phyloP scores from a whole-genome alignment of 2,797 vertebrate genomes.

The Sciurus carolinensis region DNA sequence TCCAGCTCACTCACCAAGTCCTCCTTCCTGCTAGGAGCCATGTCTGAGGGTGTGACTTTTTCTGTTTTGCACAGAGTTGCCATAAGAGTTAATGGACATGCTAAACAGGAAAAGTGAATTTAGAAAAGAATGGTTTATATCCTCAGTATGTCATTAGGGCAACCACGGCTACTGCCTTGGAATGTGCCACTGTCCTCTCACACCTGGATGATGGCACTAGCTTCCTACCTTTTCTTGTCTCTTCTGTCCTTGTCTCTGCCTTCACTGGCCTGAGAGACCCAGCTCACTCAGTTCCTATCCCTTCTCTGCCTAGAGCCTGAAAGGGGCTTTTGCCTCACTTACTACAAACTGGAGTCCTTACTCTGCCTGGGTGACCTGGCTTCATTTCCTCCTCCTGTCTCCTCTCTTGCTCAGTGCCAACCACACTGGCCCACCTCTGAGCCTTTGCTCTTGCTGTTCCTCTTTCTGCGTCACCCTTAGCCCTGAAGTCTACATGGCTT shows the following conservation, averaged over 20 bases:
- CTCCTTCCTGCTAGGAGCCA: neutral
- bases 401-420: neutral
- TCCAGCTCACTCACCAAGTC: neutral
- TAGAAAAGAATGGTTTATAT: slow-evolving; percentile 8
- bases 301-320: neutral
- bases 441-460: neutral
- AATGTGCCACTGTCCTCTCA: neutral
- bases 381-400: neutral
- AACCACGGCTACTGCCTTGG: neutral
- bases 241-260: neutral
- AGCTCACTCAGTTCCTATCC: neutral
- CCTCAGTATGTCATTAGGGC: neutral
- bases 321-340: neutral
- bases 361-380: neutral
- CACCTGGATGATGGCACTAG: neutral
- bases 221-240: neutral
- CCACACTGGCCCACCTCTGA: neutral
- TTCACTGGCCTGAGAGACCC: neutral
- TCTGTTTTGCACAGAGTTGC: neutral
- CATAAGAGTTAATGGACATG: neutral
- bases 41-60: neutral
- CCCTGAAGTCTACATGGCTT: neutral
- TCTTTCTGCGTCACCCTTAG: neutral
- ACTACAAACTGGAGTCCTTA: neutral
- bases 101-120: neutral